Evolutionary conservation across 2,797 vertebrate genomes (phyloP), one percentile per base, ranked within the genome.

Genomic region (Sebastes wilsoni): DNA sequence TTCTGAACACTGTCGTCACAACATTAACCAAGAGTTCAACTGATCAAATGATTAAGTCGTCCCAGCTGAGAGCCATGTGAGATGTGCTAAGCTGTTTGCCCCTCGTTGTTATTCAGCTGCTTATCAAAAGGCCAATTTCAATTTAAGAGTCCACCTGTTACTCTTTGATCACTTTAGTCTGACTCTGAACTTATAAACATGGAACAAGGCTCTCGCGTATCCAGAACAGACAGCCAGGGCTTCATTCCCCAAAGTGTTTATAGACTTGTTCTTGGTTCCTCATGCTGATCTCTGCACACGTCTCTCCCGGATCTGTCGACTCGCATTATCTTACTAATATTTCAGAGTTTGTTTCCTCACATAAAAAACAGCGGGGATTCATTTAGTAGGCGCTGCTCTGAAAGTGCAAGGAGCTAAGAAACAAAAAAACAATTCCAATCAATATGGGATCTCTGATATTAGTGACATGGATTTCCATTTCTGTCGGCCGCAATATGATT

Each of bases 281-380:
- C 74, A 55, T 72, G 74, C 77, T 87, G 87, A 89, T 84, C 83
- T 74, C 68, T 82, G 84, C 79, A 79, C 77, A 23, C 28, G 68
- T 89, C 79, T 84, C 85, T 82, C 74, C 67, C 25, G 30, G 72
- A 91, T 81, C 88, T 88, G 88, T 92, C 87, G 20, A 20, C 79
- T 87, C 30, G 1, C 61, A 86, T 94, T 89, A 92, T 83, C 87
- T 58, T 52, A 18, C 76, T 81, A 82, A 90, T 90, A 86, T 84
- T 78, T 91, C 87, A 85, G 80, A 83, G 70, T 79, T 80, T 88
- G 75, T 87, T 79, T 82, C 72, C 69, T 74, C 69, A 13, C 84
- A 86, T 80, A 67, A 87, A 86, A 62, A 89, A 75, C 80, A 84
- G 69, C 77, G 25, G 88, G 77, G 60, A 70, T 79, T 82, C 9